A percentile compares a stretch with the other conserved stretches of the same genome.
phyloP scores from a whole-genome alignment of 2,113 vertebrate genomes.

The Ophiodon elongatus region DNA sequence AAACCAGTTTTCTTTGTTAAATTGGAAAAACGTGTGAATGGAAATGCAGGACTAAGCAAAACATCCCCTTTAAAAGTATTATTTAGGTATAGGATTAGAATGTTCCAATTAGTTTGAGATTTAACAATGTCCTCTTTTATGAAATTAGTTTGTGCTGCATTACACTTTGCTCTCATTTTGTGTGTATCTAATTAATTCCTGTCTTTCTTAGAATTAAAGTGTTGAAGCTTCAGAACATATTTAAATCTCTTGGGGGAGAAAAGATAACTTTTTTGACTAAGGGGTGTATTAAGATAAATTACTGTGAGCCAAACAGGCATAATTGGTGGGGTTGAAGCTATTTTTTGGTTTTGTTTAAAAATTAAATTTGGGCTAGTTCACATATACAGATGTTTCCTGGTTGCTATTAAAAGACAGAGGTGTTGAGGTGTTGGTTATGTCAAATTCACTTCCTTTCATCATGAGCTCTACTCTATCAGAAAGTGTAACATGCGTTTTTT shows the following conservation, averaged over 20 bases:
- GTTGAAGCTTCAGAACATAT: slow-evolving; percentile 69
- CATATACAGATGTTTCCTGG: slow-evolving; percentile 50
- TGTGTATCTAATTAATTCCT: slow-evolving; percentile 77
- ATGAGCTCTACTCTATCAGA: slow-evolving; percentile 17
- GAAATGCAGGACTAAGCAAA: slow-evolving; percentile 47
- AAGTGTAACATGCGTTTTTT: neutral
- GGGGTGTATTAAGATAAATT: slow-evolving; percentile 73
- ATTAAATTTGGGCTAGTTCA: slow-evolving; percentile 51
- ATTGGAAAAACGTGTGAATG: slow-evolving; percentile 54
- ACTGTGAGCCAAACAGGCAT: slow-evolving; percentile 66
- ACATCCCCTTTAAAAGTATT: slow-evolving; percentile 68
- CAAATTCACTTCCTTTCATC: slow-evolving; percentile 14
- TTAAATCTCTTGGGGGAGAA: slow-evolving; percentile 64
- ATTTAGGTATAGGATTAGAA: slow-evolving; percentile 74
- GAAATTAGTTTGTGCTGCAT: slow-evolving; percentile 78
- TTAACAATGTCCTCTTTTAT: slow-evolving; percentile 70
- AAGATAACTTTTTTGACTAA: slow-evolving; percentile 58
- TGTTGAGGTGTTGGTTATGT: slow-evolving; percentile 21
- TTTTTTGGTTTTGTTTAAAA: slow-evolving; percentile 63
- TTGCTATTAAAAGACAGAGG: slow-evolving; percentile 59
- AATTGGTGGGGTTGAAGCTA: slow-evolving; percentile 67
- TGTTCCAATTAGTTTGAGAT: slow-evolving; percentile 75
- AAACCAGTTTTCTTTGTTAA: slow-evolving; percentile 50
- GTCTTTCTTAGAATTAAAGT: slow-evolving; percentile 69
- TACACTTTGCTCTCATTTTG: slow-evolving; percentile 71